These are phyloP conservation scores for Malacoraja senta DNA, from an alignment of 2,797 vertebrate species.

Conservation along the genomic window DNA sequence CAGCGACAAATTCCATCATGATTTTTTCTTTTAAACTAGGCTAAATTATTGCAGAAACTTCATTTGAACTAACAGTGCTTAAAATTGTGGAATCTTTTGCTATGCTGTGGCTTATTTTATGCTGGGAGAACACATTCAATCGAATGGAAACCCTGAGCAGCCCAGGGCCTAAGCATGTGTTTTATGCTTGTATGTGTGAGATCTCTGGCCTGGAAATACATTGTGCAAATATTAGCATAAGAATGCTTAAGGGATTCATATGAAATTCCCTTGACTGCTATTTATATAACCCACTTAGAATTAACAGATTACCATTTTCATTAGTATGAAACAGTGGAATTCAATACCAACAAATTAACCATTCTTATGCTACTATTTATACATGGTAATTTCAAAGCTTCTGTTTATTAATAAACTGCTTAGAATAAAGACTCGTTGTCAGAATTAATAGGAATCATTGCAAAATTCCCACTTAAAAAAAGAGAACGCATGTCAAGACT, in stretches of 20 bases:
- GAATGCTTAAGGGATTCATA: constrained; percentile 15
- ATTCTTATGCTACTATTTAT: constrained; percentile 19
- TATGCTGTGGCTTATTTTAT: not conserved
- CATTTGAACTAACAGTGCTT: not conserved
- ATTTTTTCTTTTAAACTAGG: not conserved
- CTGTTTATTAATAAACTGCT: not conserved
- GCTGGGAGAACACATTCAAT: not conserved
- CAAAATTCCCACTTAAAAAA: not conserved
- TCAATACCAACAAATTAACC: not conserved
- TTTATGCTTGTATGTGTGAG: not conserved
- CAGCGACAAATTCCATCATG: not conserved
- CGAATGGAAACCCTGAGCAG: too few relatives aligned
- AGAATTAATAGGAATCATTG: not conserved
- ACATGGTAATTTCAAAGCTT: not conserved
- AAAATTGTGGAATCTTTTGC: not conserved
- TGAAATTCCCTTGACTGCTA: constrained; percentile 12
- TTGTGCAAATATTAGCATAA: constrained; percentile 14
- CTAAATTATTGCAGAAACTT: not conserved
- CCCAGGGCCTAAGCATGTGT: not conserved
- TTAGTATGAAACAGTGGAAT: not conserved
- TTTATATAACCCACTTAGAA: not conserved
- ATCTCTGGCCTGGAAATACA: constrained; percentile 21
- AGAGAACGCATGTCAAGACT: not conserved
- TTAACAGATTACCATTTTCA: not conserved
- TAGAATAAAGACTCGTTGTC: not conserved